Conservation (phyloP, 2,113 vertebrate genomes). For the Heterocephalus glaber region DNA sequence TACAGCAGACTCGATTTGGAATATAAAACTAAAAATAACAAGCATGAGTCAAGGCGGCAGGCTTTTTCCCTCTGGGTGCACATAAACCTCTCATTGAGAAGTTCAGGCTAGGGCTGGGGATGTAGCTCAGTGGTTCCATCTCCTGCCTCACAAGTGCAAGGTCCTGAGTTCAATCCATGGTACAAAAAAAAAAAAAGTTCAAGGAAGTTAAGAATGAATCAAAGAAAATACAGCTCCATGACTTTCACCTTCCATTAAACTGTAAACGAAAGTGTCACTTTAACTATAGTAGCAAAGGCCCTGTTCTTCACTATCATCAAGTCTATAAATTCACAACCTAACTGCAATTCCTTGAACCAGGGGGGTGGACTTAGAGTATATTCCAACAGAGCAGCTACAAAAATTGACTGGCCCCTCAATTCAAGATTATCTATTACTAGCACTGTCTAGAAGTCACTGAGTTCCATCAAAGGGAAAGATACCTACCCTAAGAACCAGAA, state of each 20-base stretch:
- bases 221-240: constrained; percentile 21
- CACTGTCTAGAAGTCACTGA: constrained; percentile 3
- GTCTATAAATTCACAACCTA: constrained; percentile 62
- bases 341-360: constrained; percentile 59
- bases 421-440: constrained; percentile 13
- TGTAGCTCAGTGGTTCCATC: too few species aligned
- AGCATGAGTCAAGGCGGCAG: neutral
- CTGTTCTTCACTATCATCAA: constrained; percentile 54
- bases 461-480: neutral
- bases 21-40: constrained; percentile 55
- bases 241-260: constrained; percentile 60
- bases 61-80: neutral
- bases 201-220: constrained; percentile 62
- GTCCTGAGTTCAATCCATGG: too few species aligned
- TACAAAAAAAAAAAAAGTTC: too few species aligned
- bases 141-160: too few species aligned
- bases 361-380: constrained; percentile 35
- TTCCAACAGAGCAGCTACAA: neutral
- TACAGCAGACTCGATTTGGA: neutral
- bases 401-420: neutral
- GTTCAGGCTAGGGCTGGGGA: too few species aligned
- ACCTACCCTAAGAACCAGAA: neutral
- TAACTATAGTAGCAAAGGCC: constrained; percentile 59
- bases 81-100: constrained; percentile 62
- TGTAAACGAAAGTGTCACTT: constrained; percentile 55